Evolutionary conservation across 2,797 vertebrate genomes (phyloP).

Genomic region (Sus cebifrons): DNA sequence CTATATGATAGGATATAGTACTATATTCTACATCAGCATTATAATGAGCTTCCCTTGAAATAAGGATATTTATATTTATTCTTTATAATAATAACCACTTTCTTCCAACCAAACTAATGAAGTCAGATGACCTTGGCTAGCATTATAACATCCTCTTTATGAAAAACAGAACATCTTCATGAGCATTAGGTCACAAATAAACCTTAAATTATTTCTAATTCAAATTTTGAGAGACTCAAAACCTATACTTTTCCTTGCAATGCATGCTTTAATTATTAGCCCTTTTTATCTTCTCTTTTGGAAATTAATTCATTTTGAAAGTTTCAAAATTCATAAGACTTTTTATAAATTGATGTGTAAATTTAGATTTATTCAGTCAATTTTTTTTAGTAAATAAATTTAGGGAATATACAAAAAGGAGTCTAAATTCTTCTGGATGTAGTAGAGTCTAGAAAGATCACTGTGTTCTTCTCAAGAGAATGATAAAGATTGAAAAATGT

Average conservation of each 20-base stretch:
- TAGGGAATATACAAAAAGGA: not conserved
- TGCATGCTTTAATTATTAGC: not conserved
- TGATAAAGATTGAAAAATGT: not conserved
- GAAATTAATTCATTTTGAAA: slow-evolving; percentile 3
- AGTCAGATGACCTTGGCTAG: not conserved
- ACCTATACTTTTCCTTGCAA: not conserved
- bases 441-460: not conserved
- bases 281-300: not conserved
- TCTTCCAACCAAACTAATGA: not conserved
- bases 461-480: not conserved
- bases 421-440: not conserved
- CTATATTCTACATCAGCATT: not conserved
- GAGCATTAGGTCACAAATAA: not conserved
- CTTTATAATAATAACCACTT: not conserved
- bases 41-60: not conserved
- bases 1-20: not conserved
- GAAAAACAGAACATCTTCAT: not conserved
- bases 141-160: not conserved
- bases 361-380: slow-evolving; percentile 13
- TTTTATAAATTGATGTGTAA: not conserved
- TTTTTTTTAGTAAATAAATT: not conserved
- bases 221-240: not conserved
- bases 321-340: not conserved
- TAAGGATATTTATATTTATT: slow-evolving; percentile 30
- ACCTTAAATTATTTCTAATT: slow-evolving; percentile 32